Percentiles rank a stretch among this genome's conserved stretches.
Conservation (phyloP, 1,140 invertebrate genomes). For the Pentalonia nigronervosa region DNA sequence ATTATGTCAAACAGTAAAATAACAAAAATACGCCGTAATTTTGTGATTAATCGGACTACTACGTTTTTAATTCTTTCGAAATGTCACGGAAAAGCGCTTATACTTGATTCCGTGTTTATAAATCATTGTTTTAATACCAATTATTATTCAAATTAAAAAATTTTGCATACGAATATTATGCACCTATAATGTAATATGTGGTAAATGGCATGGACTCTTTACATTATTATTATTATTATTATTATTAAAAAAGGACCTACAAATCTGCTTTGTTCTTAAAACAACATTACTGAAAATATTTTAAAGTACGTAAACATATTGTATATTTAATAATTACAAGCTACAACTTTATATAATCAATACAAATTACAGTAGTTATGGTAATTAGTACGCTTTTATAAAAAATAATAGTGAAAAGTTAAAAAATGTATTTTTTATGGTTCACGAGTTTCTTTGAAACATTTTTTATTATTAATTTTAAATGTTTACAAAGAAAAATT, state of each 20-base stretch:
- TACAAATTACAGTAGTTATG: neutral
- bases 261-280: neutral
- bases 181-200: neutral
- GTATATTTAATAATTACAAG: neutral
- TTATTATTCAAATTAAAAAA: neutral
- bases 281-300: neutral
- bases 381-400: neutral
- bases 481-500: neutral
- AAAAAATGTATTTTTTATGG: neutral
- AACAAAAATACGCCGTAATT: neutral
- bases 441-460: neutral
- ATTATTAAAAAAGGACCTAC: neutral
- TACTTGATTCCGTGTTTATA: neutral
- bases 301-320: neutral
- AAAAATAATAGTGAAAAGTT: constrained; percentile 3
- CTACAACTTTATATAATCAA: neutral
- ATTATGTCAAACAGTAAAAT: neutral
- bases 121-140: neutral
- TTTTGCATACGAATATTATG: neutral
- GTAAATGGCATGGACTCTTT: neutral
- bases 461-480: constrained; percentile 25
- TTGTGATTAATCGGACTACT: neutral
- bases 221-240: too few relatives aligned
- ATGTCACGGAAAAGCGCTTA: neutral
- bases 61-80: neutral